These are phyloP conservation scores for Lamellibrachia columna DNA, from an alignment of 2,888 invertebrate species.

Conservation along the genomic window DNA sequence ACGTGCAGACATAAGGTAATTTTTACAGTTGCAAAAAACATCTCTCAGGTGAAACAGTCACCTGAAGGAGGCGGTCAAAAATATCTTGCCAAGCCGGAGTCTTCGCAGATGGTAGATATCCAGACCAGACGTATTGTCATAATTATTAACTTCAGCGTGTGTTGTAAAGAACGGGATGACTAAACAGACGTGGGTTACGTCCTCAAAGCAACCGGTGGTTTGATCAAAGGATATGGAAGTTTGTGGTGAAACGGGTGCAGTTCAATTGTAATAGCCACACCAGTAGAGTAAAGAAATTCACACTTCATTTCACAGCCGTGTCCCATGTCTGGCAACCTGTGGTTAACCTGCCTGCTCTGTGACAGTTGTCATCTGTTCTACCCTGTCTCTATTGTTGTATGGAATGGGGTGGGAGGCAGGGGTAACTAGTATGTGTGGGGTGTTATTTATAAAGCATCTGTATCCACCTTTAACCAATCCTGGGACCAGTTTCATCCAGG, in stretches of 20 bases:
- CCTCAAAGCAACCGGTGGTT: background rate
- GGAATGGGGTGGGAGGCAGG: background rate
- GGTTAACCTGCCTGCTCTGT: background rate
- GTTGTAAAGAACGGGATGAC: background rate
- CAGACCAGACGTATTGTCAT: background rate
- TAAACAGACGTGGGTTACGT: background rate
- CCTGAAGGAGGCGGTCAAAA: background rate
- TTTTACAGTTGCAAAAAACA: background rate
- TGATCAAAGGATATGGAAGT: background rate
- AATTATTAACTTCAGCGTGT: background rate
- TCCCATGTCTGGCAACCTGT: background rate
- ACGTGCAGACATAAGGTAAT: background rate
- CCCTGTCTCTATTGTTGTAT: background rate
- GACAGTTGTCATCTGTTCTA: background rate
- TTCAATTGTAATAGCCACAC: background rate
- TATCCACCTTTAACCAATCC: background rate
- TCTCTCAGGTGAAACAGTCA: background rate
- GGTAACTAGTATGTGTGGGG: background rate
- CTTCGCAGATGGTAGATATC: background rate
- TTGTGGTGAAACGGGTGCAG: background rate
- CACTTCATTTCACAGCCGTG: background rate
- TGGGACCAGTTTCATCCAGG: background rate
- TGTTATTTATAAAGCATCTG: background rate
- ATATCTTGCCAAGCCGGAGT: background rate
- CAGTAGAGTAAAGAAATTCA: background rate